Conservation (phyloP, 2,113 vertebrate genomes). For the Indicator indicator region DNA sequence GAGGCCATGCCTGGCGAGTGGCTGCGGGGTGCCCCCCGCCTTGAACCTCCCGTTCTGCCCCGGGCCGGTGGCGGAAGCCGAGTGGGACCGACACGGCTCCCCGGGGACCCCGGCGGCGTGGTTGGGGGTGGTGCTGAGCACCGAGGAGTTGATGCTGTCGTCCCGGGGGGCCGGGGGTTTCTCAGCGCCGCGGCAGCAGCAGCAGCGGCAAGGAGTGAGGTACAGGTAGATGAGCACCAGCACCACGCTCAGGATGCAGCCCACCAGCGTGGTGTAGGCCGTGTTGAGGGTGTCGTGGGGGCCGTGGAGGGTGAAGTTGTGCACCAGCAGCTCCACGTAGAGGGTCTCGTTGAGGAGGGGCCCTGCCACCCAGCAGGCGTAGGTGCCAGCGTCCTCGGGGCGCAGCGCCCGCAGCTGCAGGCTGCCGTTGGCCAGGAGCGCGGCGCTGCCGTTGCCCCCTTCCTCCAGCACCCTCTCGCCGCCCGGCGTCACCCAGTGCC, state of each 20-base stretch:
- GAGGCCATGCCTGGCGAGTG: constrained; percentile 58
- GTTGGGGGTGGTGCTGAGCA: constrained; percentile 92
- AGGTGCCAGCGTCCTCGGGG: constrained; percentile 86
- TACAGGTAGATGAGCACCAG: constrained; percentile 97
- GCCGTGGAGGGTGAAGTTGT: constrained; percentile 88
- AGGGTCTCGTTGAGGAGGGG: constrained; percentile 91
- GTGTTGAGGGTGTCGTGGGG: constrained; percentile 90
- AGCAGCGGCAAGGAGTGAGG: constrained; percentile 94
- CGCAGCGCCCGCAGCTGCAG: constrained; percentile 81
- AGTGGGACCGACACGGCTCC: constrained; percentile 77
- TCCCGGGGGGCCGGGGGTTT: constrained; percentile 83
- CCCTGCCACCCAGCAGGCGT: constrained; percentile 88
- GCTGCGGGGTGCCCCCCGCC: constrained; percentile 77
- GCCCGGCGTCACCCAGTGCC: constrained; percentile 87
- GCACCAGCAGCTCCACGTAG: constrained; percentile 90
- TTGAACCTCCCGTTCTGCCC: constrained; percentile 93
- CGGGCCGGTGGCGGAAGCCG: constrained; percentile 75
- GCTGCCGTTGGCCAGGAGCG: constrained; percentile 80
- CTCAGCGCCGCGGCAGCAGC: constrained; percentile 86
- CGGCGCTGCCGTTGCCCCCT: constrained; percentile 79
- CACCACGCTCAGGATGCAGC: constrained; percentile 93
- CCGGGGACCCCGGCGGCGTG: constrained; percentile 75
- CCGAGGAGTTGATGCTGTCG: constrained; percentile 95
- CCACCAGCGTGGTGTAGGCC: constrained; percentile 95
- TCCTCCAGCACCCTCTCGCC: constrained; percentile 75